phyloP scores from a whole-genome alignment of 2,113 vertebrate species.

The Microtus montanus region DNA sequence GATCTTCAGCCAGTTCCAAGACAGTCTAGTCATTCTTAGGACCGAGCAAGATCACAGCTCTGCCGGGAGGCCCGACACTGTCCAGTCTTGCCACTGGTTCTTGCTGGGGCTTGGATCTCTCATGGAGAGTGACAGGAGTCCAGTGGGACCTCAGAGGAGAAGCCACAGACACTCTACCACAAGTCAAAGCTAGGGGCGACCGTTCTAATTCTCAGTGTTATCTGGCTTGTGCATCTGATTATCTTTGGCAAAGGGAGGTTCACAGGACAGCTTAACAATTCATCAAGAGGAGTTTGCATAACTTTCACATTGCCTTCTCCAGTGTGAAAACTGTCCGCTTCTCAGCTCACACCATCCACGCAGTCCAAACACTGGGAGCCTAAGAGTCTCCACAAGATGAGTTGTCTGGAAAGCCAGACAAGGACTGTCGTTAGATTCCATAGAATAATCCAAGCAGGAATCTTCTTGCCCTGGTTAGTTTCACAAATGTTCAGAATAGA shows the following conservation, averaged over 20 bases:
- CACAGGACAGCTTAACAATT: conserved; percentile 56
- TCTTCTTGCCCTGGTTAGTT: conserved; percentile 37
- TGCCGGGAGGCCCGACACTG: neutral
- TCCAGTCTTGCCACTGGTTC: neutral
- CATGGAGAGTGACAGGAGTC: neutral
- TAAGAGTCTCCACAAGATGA: conserved; percentile 9
- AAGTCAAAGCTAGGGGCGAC: conserved; percentile 37
- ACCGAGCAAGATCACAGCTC: conserved; percentile 38
- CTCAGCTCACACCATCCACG: conserved; percentile 11
- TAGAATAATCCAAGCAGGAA: conserved; percentile 38
- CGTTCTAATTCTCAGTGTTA: conserved; percentile 35
- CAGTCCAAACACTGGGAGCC: conserved; percentile 11
- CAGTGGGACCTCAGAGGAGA: neutral
- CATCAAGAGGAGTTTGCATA: conserved; percentile 48
- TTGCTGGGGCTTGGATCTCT: neutral
- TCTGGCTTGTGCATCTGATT: conserved; percentile 56
- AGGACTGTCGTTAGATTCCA: conserved; percentile 23
- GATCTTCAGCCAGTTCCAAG: conserved; percentile 48
- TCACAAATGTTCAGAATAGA: conserved; percentile 47
- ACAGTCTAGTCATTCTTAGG: conserved; percentile 32
- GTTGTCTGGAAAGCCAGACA: conserved; percentile 30
- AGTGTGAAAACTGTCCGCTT: conserved; percentile 33
- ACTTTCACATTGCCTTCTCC: conserved; percentile 47
- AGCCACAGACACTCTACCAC: neutral
- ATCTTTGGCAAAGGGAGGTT: conserved; percentile 47